phyloP scores from a whole-genome alignment of 53 echinoderm and acorn worm species.

The Patiria pectinifera region DNA sequence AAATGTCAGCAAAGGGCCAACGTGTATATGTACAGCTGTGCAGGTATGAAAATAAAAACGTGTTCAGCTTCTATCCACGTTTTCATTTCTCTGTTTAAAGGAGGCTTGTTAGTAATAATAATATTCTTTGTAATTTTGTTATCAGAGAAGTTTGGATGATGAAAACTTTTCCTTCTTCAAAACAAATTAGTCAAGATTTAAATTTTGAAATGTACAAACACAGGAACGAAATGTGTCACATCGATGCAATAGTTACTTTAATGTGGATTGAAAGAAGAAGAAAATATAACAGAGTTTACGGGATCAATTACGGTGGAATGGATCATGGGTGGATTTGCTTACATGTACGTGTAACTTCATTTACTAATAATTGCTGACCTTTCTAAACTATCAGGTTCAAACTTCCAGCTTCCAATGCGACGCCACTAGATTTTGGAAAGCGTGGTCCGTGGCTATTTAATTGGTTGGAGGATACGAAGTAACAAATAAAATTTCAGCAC shows the following conservation, averaged over 20 bases:
- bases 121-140: too few relatives aligned
- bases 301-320: conserved; percentile 5
- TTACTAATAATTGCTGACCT: conserved; percentile 41
- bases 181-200: background rate
- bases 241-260: background rate
- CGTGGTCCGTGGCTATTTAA: too few relatives aligned
- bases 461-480: too few relatives aligned
- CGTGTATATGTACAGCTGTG: background rate
- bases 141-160: too few relatives aligned
- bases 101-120: too few relatives aligned
- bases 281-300: background rate
- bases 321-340: conserved; percentile 18
- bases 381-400: conserved; percentile 19
- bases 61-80: background rate
- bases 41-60: background rate
- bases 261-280: background rate
- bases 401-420: background rate
- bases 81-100: background rate
- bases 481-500: too few relatives aligned
- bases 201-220: background rate
- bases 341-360: too few relatives aligned
- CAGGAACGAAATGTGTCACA: background rate
- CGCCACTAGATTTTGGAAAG: background rate
- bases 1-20: background rate
- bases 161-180: too few relatives aligned